Base-by-base conservation (phyloP, 2,113 vertebrate genomes). In the Phalacrocorax pelagicus region DNA sequence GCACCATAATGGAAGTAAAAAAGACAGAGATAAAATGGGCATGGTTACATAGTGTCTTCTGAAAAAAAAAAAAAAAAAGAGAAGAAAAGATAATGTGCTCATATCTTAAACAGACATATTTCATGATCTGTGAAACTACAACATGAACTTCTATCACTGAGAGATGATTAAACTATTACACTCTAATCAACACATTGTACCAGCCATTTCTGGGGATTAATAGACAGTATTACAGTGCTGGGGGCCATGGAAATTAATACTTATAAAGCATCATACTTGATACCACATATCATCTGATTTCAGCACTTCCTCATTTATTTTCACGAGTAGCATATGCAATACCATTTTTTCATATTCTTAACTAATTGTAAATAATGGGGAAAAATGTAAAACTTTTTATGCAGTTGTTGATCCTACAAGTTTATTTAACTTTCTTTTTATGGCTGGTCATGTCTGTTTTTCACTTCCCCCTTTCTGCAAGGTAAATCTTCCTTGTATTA, bases 41-140 rank as follows among this genome's bases (percentile, higher is more conserved):
- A 3, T 13, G 46, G 61, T 44, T 74, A 49, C 46, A 51, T 1
- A 46, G 46, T 18, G 36, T 19, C 30, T 90, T 70, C 81, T 74
- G 54, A 8, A 58, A 38, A 38, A 38, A 38, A 38, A 38, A 38
- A 38, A 38, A 38, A 38, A 38, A 70, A 11, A 69, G 5, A 42
- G 6, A 12, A 38, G 10, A 58, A 29, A 69, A 87, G 61, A 77
- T 88, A 92, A 95, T 81, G 69, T 27, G 47, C 46, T 72, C 92
- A 26, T 97, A 97, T 94, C 93, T 97, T 97, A 94, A 96, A 93
- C 66, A 90, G 96, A 92, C 95, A 94, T 82, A 95, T 95, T 97
- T 97, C 95, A 93, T 96, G 95, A 96, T 95, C 94, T 95, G 89
- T 96, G 88, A 96, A 97, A 92, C 81, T 87, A 79, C 90, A 88